Percentiles rank a stretch among this genome's conserved stretches.
phyloP scores from a whole-genome alignment of 1,140 invertebrate species.

The Aleiodes sp. region DNA sequence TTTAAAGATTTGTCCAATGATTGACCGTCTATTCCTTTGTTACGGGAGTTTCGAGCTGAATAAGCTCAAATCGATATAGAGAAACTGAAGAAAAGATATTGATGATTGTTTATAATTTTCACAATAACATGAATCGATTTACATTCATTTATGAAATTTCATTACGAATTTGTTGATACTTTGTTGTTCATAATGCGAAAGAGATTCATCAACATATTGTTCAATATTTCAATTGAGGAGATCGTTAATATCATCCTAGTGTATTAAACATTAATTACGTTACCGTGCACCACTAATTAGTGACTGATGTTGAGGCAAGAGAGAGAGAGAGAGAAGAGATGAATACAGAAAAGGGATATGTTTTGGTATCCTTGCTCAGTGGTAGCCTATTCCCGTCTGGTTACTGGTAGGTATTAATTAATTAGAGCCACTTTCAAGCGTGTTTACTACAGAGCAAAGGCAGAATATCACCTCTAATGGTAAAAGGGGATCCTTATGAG shows the following conservation, averaged over 20 bases:
- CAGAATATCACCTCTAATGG: slow-evolving; percentile 1
- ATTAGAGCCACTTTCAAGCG: slow-evolving; percentile 59
- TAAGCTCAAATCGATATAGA: no score
- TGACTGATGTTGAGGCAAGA: slow-evolving; percentile 41
- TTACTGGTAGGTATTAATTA: slow-evolving; percentile 63
- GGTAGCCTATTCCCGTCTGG: slow-evolving; percentile 38
- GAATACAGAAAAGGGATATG: neutral
- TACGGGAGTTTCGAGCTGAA: no score
- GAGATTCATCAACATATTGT: slow-evolving; percentile 40
- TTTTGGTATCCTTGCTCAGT: slow-evolving; percentile 12
- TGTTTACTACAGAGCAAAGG: slow-evolving; percentile 16
- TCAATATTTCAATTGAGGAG: slow-evolving; percentile 44
- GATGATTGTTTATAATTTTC: no score
- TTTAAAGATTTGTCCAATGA: no score
- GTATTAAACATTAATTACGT: slow-evolving; percentile 64
- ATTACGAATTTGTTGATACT: no score
- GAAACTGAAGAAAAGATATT: no score
- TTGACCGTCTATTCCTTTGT: no score
- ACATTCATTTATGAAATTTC: no score
- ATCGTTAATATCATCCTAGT: neutral
- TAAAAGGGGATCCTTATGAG: neutral
- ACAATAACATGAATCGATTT: no score
- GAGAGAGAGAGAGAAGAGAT: neutral
- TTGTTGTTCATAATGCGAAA: neutral
- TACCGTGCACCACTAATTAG: slow-evolving; percentile 62